Conservation (phyloP, 2,113 vertebrate species). For the Dromiciops gliroides region DNA sequence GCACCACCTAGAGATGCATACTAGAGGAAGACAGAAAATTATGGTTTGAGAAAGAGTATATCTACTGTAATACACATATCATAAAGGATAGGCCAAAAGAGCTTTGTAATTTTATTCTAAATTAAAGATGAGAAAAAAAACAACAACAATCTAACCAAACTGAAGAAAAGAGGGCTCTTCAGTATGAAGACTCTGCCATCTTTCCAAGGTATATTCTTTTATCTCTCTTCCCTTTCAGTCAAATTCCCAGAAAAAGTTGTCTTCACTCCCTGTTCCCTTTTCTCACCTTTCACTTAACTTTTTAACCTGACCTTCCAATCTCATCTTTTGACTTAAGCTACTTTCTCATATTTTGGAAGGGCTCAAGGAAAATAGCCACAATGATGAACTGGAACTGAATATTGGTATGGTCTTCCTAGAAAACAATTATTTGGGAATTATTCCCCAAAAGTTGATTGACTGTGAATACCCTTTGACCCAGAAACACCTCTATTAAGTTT, state of each 20-base stretch:
- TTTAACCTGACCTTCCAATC: neutral
- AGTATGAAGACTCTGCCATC: neutral
- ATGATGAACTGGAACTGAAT: neutral
- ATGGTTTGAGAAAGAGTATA: neutral
- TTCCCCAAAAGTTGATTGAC: neutral
- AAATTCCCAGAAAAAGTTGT: neutral
- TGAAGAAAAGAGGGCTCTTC: neutral
- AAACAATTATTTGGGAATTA: neutral
- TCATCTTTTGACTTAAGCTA: neutral
- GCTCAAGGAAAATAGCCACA: neutral
- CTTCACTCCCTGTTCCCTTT: neutral
- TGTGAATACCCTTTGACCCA: neutral
- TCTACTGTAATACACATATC: neutral
- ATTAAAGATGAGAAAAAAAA: neutral
- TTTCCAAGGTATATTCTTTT: neutral
- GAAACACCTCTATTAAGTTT: neutral
- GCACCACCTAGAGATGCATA: neutral
- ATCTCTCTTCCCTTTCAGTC: neutral
- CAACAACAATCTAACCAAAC: neutral
- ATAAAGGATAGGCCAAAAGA: slow-evolving; percentile 18
- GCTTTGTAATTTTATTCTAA: slow-evolving; percentile 47
- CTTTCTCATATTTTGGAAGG: neutral
- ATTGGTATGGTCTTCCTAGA: neutral
- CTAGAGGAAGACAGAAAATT: neutral
- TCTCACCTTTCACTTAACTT: neutral